Percentiles rank a stretch among this genome's conserved stretches.
These are phyloP conservation scores for Drosophila mimica DNA, from an alignment of 2,888 invertebrate genomes.

Conservation along the genomic window DNA sequence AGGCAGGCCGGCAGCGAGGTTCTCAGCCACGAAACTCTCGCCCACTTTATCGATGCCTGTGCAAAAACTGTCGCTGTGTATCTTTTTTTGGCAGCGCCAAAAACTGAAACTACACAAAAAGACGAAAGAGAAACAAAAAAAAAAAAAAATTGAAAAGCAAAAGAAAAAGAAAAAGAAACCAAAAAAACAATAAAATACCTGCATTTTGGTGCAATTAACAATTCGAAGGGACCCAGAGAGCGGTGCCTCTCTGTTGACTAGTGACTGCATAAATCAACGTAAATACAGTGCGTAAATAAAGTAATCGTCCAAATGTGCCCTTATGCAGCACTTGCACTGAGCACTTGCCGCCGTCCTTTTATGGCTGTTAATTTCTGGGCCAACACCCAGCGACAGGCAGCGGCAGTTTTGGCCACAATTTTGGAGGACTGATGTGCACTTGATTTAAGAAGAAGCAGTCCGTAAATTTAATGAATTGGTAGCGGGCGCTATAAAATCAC, in stretches of 20 bases:
- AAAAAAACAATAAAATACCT: conserved; percentile 43
- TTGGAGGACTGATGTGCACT: conserved; percentile 12
- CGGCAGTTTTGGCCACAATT: conserved; percentile 17
- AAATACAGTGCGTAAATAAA: conserved; percentile 77
- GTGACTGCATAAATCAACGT: conserved; percentile 76
- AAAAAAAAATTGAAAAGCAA: conserved; percentile 2
- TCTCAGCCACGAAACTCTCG: conserved; percentile 17
- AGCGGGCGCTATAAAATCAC: conserved; percentile 75
- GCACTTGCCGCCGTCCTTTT: conserved; percentile 32
- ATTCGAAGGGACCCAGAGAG: conserved; percentile 24
- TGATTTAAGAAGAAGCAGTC: conserved; percentile 20
- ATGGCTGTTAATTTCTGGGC: conserved; percentile 68
- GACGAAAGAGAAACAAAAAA: neutral
- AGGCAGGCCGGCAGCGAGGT: conserved; percentile 45
- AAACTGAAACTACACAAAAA: conserved; percentile 37
- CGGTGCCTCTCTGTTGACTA: conserved; percentile 25
- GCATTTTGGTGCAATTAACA: conserved; percentile 80
- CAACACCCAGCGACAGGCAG: conserved; percentile 62
- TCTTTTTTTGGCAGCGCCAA: conserved; percentile 57
- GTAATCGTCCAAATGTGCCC: conserved; percentile 70
- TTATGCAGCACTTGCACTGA: conserved; percentile 38
- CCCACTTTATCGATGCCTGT: conserved; percentile 47
- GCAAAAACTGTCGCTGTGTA: conserved; percentile 75
- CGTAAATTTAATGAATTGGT: conserved; percentile 40
- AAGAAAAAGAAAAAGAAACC: conserved; percentile 1